Conservation (phyloP, 1,140 invertebrate species). For the Calephelis virginiensis region DNA sequence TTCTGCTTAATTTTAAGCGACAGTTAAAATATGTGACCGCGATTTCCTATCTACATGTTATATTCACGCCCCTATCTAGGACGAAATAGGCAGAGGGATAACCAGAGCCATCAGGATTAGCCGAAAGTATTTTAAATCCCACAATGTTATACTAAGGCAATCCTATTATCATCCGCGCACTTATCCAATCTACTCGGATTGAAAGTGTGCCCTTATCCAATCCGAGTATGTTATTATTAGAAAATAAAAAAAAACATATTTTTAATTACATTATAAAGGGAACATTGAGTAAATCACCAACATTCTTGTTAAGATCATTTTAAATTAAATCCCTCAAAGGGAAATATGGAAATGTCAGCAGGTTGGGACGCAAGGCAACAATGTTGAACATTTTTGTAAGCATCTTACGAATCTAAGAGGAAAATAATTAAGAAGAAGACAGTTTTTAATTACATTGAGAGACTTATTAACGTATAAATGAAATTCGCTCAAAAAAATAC, state of each 20-base stretch:
- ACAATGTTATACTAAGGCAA: no score
- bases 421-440: constrained; percentile 40
- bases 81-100: no score
- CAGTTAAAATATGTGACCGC: constrained; percentile 44
- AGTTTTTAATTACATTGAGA: constrained; percentile 42
- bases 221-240: no score
- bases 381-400: constrained; percentile 33
- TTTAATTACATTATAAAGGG: no score
- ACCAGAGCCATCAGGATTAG: no score
- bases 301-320: constrained; percentile 1
- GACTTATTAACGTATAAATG: constrained; percentile 29
- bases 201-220: no score
- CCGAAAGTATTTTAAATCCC: no score
- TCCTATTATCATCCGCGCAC: no score
- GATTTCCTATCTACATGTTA: background rate
- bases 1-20: constrained; percentile 64
- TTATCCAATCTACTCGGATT: no score
- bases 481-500: constrained; percentile 37
- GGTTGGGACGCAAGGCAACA: constrained; percentile 31
- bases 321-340: constrained; percentile 32
- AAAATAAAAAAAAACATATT: no score
- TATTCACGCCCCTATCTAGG: no score
- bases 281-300: no score
- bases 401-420: constrained; percentile 32
- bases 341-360: constrained; percentile 27